Evolutionary conservation across 2,113 vertebrate species (phyloP), one percentile per base, ranked within the genome.

Genomic region (Orcinus orca): DNA sequence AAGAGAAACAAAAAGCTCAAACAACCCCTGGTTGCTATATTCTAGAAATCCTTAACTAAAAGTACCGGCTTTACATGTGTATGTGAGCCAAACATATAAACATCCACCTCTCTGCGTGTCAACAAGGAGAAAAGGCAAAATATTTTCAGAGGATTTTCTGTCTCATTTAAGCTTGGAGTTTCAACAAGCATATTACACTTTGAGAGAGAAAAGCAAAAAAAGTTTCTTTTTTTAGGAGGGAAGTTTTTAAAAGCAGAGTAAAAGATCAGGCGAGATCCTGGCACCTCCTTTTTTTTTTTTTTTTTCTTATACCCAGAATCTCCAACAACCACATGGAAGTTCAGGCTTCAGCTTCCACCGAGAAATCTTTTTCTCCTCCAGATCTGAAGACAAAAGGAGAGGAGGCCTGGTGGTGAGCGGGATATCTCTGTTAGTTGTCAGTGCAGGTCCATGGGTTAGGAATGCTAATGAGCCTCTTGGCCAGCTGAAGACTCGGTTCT

Each of bases 371-470:
- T 98, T 98, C 99, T 99, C 98, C 98, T 97, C 98, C 98, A 98
- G 98, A 97, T 97, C 95, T 97, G 98, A 92, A 98, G 98, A 99
- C 98, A 99, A 99, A 99, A 99, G 99, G 97, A 98, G 98, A 97
- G 97, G 98, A 98, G 98, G 98, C 98, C 99, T 98, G 98, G 98
- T 98, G 98, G 98, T 98, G 99, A 99, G 98, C 98, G 99, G 99
- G 99, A 99, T 99, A 99, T 99, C 99, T 99, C 99, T 99, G 99
- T 99, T 99, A 99, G 99, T 99, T 99, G 99, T 99, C 99, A 99
- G 99, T 97, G 98, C 98, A 98, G 98, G 99, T 99, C 98, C 99
- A 98, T 99, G 98, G 99, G 98, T 98, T 98, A 98, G 98, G 99
- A 99, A 99, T 99, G 99, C 99, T 99, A 99, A 99, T 99, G 98